Evolutionary conservation across 2,797 vertebrate genomes (phyloP).

Genomic region (Pogoniulus pusillus): DNA sequence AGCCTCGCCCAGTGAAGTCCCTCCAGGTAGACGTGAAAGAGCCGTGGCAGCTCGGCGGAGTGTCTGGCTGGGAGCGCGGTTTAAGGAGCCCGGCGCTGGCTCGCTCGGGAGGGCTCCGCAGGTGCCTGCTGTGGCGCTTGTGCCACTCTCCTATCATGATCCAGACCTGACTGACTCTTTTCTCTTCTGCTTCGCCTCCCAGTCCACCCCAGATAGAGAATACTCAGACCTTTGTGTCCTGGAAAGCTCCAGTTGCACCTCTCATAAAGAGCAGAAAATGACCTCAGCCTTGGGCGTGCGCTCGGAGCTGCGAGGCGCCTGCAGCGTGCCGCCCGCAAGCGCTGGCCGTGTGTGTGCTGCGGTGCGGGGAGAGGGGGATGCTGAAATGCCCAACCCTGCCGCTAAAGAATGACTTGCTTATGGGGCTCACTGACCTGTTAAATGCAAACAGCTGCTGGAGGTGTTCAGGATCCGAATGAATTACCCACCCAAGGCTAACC

Average conservation of each 20-base stretch:
- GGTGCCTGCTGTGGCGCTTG: neutral
- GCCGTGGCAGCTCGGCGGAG: neutral
- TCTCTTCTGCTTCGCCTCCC: neutral
- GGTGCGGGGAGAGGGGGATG: slow-evolving; percentile 45
- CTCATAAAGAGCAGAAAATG: slow-evolving; percentile 59
- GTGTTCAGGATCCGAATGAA: slow-evolving; percentile 64
- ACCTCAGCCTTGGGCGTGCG: slow-evolving; percentile 57
- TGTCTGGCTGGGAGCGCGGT: neutral
- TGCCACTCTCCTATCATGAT: slow-evolving; percentile 13
- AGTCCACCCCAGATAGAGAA: slow-evolving; percentile 20
- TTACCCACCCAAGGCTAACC: slow-evolving; percentile 60
- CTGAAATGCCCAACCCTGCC: slow-evolving; percentile 62
- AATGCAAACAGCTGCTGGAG: slow-evolving; percentile 68
- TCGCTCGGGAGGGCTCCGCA: neutral
- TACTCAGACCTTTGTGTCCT: slow-evolving; percentile 59
- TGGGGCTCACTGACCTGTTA: slow-evolving; percentile 65
- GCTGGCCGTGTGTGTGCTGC: slow-evolving; percentile 70
- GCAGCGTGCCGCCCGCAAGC: slow-evolving; percentile 46
- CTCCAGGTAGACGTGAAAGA: too few relatives aligned
- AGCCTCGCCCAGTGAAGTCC: neutral
- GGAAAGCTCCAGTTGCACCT: slow-evolving; percentile 38
- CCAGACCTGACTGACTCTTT: neutral
- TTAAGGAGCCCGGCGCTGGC: neutral
- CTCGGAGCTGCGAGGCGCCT: slow-evolving; percentile 51
- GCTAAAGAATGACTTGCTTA: slow-evolving; percentile 71